A percentile compares a stretch with the other conserved stretches of the same genome.
Evolutionary conservation across 2,797 vertebrate species (phyloP).

Genomic region (Holocentrus rufus): DNA sequence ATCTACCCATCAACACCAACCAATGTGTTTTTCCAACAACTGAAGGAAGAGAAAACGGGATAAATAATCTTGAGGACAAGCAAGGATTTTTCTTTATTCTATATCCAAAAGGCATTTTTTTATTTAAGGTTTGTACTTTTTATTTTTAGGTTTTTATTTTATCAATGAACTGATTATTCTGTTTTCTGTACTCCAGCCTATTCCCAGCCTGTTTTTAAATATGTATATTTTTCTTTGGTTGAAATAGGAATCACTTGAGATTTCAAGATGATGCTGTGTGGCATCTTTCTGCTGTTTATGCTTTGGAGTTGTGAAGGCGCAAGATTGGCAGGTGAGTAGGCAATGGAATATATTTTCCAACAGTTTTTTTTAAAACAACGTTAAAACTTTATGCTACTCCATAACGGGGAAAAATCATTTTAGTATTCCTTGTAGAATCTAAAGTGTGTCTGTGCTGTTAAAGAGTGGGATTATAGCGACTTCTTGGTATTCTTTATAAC

Average conservation of each 20-base stretch:
- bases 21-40: slow-evolving; percentile 10
- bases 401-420: too few species aligned
- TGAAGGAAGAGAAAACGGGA: slow-evolving; percentile 44
- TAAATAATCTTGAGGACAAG: slow-evolving; percentile 37
- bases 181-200: neutral
- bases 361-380: neutral
- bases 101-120: slow-evolving; percentile 29
- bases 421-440: neutral
- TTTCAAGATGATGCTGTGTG: slow-evolving; percentile 82
- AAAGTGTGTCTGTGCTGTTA: too few species aligned
- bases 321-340: slow-evolving; percentile 87
- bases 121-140: slow-evolving; percentile 59
- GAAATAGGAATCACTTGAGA: slow-evolving; percentile 49
- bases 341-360: neutral
- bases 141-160: neutral
- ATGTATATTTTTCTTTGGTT: slow-evolving; percentile 41
- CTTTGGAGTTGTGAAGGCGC: slow-evolving; percentile 80
- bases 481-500: too few species aligned
- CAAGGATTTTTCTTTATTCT: slow-evolving; percentile 33
- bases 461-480: too few species aligned
- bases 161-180: neutral
- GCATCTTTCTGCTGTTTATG: slow-evolving; percentile 84
- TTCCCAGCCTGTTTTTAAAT: neutral
- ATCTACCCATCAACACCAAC: neutral
- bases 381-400: neutral